Evolutionary conservation across 2,888 invertebrate species (phyloP), one percentile per base, ranked within the genome.

Genomic region (Patella caerulea): DNA sequence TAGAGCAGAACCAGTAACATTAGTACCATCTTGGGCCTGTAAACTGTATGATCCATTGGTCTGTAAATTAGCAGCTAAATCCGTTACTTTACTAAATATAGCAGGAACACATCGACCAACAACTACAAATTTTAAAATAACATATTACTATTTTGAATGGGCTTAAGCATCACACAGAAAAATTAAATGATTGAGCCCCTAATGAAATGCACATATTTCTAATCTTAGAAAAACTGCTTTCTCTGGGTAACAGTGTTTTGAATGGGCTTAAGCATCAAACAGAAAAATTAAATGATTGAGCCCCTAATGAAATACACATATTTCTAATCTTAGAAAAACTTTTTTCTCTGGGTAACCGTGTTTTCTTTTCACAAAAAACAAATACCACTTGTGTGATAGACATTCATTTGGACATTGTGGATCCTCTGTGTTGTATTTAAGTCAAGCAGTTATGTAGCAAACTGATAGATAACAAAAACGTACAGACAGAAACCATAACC

Each of bases 31-130:
- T 19, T 74, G 65, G 34, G 77, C 77, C 52, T 65, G 72, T 5
- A 86, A 77, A 71, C 83, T 71, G 24, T 79, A 76, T 78, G 45
- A 34, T 71, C 69, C 77, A 3, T 80, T 81, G 79, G 83, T 83
- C 75, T 77, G 69, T 65, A 91, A 82, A 5, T 85, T 72, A 11
- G 83, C 78, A 1, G 88, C 83, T 78, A 79, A 81, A 81, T 87
- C 79, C 0, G 83, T 71, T 14, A 86, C 76, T 14, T 86, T 82
- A 12, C 80, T 72, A 72, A 90, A 88, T 24, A 90, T 85, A 24
- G 89, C 85, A 15, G 94, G 94, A 78, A 94, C 89, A 84, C 94
- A 94, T 76, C 94, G 92, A 65, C 93, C 92, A 76, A 93, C 89
- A 84, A 94, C 93, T 93, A 92, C 45, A 85, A 85, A 19, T 59